Conservation (phyloP, 2,113 vertebrate species). For the Gallinago undulata region DNA sequence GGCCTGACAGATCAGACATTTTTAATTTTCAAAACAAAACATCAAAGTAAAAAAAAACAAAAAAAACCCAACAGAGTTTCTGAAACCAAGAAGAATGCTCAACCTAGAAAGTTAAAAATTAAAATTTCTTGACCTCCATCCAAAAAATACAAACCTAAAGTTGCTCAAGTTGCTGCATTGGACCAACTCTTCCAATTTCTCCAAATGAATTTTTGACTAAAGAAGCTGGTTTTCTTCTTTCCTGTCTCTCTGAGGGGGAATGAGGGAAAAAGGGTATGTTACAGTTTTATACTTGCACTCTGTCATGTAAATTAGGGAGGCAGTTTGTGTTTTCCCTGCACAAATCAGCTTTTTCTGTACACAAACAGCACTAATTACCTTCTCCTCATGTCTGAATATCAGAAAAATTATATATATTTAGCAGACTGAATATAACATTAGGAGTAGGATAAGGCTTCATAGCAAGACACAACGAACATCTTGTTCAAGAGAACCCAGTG, state of each 20-base stretch:
- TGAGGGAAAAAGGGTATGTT: background rate
- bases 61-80: background rate
- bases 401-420: slow-evolving; percentile 49
- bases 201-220: background rate
- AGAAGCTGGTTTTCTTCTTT: background rate
- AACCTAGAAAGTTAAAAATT: background rate
- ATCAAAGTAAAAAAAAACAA: background rate
- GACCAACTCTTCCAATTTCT: background rate
- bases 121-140: fast-evolving
- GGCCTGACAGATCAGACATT: background rate
- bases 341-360: slow-evolving; percentile 9
- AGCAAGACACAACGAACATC: background rate
- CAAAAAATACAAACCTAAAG: background rate
- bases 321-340: slow-evolving; percentile 1
- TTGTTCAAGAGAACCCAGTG: background rate
- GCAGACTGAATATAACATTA: background rate
- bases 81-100: background rate
- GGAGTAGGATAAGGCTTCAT: background rate
- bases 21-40: background rate
- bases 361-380: slow-evolving; percentile 28
- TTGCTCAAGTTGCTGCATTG: background rate
- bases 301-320: background rate
- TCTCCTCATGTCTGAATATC: slow-evolving; percentile 30
- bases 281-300: background rate
- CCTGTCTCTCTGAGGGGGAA: background rate